Percentiles rank a stretch among this genome's conserved stretches.
phyloP scores from a whole-genome alignment of 2,113 vertebrate genomes.

The Aphyosemion australe region DNA sequence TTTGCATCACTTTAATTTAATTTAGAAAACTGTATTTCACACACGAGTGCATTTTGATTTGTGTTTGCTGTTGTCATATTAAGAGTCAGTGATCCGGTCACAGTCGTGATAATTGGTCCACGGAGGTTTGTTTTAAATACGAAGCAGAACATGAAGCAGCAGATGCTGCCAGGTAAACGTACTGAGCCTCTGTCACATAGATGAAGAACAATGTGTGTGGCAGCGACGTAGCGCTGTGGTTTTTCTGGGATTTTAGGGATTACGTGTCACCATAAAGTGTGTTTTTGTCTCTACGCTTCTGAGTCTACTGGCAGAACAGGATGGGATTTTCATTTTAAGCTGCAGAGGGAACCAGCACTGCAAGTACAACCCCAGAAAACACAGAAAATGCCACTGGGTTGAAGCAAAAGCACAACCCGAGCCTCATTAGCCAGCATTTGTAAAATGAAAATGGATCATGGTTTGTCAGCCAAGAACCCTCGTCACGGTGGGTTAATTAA shows the following conservation, averaged over 20 bases:
- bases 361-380: conserved; percentile 17
- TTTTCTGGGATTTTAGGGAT: conserved; percentile 18
- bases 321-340: conserved; percentile 3
- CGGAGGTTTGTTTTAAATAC: conserved; percentile 31
- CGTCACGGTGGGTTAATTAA: conserved; percentile 44
- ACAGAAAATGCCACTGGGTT: neutral
- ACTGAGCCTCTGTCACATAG: conserved; percentile 5
- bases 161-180: neutral
- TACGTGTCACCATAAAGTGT: conserved; percentile 12
- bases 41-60: neutral
- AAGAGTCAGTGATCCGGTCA: conserved; percentile 38
- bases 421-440: conserved; percentile 50
- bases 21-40: conserved; percentile 8
- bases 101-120: conserved; percentile 41
- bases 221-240: neutral
- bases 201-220: conserved; percentile 2
- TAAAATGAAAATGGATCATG: conserved; percentile 35
- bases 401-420: conserved; percentile 28
- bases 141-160: conserved; percentile 22
- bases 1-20: neutral
- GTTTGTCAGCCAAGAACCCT: conserved; percentile 22
- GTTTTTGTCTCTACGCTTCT: neutral
- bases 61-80: conserved; percentile 24
- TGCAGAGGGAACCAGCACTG: conserved; percentile 7
- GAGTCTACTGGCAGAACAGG: conserved; percentile 9